Evolutionary conservation across 64 coral and sea anemone genomes (phyloP).

Genomic region (Stichodactyla mertensii): DNA sequence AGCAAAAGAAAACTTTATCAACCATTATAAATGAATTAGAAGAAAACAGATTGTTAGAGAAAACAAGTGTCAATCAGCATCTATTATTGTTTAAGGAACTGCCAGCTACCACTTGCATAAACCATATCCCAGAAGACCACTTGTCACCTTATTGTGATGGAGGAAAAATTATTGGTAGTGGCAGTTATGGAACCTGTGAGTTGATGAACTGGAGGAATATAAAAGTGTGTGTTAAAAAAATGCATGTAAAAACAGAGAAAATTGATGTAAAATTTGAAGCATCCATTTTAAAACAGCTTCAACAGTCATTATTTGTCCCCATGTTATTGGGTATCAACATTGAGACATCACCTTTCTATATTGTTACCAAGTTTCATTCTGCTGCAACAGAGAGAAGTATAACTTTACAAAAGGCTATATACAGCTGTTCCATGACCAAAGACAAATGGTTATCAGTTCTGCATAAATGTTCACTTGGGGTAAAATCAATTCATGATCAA

Average conservation of each 20-base stretch:
- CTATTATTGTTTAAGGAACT: slow-evolving; percentile 6
- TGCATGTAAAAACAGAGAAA: neutral
- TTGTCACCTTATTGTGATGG: neutral
- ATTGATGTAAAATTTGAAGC: slow-evolving; percentile 24
- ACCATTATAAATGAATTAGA: slow-evolving; percentile 34
- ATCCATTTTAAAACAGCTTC: slow-evolving; percentile 27
- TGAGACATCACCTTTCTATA: slow-evolving; percentile 10
- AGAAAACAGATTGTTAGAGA: slow-evolving; percentile 9
- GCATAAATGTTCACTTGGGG: slow-evolving; percentile 26
- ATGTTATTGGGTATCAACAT: slow-evolving; percentile 35
- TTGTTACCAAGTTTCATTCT: slow-evolving; percentile 43
- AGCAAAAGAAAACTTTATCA: slow-evolving; percentile 32
- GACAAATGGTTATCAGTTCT: slow-evolving; percentile 27
- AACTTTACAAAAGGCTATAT: slow-evolving; percentile 26
- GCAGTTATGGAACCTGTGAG: slow-evolving; percentile 40
- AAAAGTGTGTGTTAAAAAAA: slow-evolving; percentile 42
- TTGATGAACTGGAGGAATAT: slow-evolving; percentile 41
- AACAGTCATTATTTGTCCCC: slow-evolving; percentile 32
- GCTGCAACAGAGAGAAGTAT: slow-evolving; percentile 5
- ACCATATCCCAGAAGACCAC: slow-evolving; percentile 18
- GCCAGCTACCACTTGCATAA: slow-evolving; percentile 23
- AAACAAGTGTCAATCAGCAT: neutral
- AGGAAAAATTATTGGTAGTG: slow-evolving; percentile 18
- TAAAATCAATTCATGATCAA: slow-evolving; percentile 31
- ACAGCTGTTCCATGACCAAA: neutral